A percentile compares a stretch with the other conserved stretches of the same genome.
Conservation (phyloP, 2,888 invertebrate genomes). For the Euzophera pinguis region DNA sequence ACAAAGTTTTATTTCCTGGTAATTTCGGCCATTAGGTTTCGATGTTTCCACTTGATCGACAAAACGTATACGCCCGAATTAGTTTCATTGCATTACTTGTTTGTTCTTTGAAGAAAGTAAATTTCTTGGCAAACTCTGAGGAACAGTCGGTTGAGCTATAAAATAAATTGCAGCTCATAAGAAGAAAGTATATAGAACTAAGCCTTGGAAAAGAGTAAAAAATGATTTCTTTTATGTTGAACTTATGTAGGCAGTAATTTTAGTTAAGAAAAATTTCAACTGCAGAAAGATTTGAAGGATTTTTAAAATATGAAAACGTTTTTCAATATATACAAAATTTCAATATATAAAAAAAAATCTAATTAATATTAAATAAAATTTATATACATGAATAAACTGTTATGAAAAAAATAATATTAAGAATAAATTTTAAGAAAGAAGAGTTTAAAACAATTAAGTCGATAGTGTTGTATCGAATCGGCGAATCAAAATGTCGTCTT, state of each 20-base stretch:
- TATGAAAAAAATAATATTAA: no score
- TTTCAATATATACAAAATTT: no score
- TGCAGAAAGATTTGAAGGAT: no score
- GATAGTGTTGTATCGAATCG: constrained; percentile 7
- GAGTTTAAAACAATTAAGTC: neutral
- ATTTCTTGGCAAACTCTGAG: constrained; percentile 5
- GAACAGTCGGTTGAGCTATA: constrained; percentile 4
- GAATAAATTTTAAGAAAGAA: neutral
- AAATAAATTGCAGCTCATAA: constrained; percentile 9
- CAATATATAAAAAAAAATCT: no score
- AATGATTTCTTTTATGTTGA: neutral
- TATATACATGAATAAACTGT: no score
- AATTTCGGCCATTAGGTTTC: neutral
- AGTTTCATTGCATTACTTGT: constrained; percentile 7
- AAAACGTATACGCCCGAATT: constrained; percentile 2
- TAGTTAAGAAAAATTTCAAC: no score
- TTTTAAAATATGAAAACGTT: no score
- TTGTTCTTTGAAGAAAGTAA: constrained; percentile 4
- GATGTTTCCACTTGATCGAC: constrained; percentile 4
- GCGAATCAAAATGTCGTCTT: constrained; percentile 38
- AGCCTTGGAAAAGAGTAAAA: neutral
- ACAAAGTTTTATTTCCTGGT: neutral
- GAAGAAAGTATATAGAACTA: neutral
- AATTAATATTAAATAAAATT: no score
- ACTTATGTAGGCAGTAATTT: no score